phyloP scores from a whole-genome alignment of 2,797 vertebrate genomes.

The Coreius guichenoti region DNA sequence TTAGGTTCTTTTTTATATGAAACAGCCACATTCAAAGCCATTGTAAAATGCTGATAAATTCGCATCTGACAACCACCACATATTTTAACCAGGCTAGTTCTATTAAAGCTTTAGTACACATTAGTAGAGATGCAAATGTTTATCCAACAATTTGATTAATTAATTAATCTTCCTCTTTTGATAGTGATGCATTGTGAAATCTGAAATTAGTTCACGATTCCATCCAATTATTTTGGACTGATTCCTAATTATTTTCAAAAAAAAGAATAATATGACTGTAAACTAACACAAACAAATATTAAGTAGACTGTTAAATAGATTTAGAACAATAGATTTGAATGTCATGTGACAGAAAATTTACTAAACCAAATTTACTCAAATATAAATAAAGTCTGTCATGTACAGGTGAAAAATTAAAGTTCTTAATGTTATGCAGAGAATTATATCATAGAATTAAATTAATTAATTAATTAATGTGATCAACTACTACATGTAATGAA shows the following conservation, averaged over 20 bases:
- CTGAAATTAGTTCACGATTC: background rate
- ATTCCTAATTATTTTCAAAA: background rate
- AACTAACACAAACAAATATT: background rate
- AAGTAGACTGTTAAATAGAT: background rate
- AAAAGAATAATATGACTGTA: background rate
- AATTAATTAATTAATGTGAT: background rate
- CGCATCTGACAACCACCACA: background rate
- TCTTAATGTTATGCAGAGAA: background rate
- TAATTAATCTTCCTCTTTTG: background rate
- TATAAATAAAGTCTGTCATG: background rate
- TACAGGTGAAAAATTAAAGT: background rate
- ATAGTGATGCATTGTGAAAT: background rate
- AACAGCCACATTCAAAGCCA: slow-evolving; percentile 1
- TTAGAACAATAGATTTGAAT: background rate
- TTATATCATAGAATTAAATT: background rate
- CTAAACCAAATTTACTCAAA: background rate
- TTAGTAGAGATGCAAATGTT: background rate
- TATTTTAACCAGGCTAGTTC: background rate
- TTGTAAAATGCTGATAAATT: background rate
- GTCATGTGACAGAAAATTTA: background rate
- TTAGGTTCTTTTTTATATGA: background rate
- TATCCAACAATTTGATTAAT: background rate
- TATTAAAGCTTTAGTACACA: background rate
- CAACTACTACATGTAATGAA: background rate
- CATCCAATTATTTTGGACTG: background rate